Conservation (phyloP, 2,113 vertebrate genomes). For the Zingel zingel region DNA sequence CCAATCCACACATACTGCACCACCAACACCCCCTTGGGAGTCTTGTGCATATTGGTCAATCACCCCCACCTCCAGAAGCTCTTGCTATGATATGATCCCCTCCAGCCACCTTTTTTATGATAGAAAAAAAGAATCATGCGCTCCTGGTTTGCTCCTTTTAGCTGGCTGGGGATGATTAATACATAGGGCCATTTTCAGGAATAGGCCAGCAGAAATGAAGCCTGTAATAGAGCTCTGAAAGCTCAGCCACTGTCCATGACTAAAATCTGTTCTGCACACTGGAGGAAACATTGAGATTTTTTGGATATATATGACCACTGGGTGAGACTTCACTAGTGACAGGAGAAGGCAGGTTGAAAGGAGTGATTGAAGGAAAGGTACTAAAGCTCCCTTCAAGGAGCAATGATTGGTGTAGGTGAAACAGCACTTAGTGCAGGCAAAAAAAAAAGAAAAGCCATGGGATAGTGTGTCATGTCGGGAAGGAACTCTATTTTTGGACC, state of each 20-base stretch:
- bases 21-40: constrained; percentile 45
- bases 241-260: constrained; percentile 43
- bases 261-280: constrained; percentile 39
- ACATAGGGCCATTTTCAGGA: constrained; percentile 68
- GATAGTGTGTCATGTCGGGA: constrained; percentile 60
- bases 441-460: background rate
- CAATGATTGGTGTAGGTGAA: constrained; percentile 14
- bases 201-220: constrained; percentile 52
- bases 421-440: constrained; percentile 6
- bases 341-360: background rate
- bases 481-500: constrained; percentile 61
- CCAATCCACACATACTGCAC: constrained; percentile 66
- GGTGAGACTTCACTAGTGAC: constrained; percentile 21
- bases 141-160: constrained; percentile 49
- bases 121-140: constrained; percentile 5
- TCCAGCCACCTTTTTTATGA: constrained; percentile 6
- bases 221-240: constrained; percentile 60
- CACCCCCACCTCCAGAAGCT: constrained; percentile 13
- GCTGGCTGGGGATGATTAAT: constrained; percentile 59
- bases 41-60: constrained; percentile 57
- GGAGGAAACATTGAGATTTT: constrained; percentile 15
- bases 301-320: constrained; percentile 8
- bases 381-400: constrained; percentile 10
- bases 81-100: constrained; percentile 14
- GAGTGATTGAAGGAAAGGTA: constrained; percentile 9